Base-by-base conservation (phyloP, 2,797 vertebrate genomes). In the Poecilia wingei region DNA sequence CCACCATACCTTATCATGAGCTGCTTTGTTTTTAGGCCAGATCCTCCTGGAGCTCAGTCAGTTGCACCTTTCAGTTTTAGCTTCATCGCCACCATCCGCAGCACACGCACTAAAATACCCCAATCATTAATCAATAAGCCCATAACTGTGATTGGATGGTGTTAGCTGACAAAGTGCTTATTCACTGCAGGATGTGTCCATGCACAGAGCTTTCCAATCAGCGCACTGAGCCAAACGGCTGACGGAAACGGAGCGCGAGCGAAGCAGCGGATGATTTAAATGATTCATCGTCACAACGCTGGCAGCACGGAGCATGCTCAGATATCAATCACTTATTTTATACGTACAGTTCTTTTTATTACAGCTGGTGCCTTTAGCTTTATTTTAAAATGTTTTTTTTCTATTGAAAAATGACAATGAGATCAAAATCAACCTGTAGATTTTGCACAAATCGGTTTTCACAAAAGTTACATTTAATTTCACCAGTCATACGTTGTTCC, bases 81-180 rank as follows among this genome's bases (percentile, higher is more conserved):
- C 39, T 22, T 12, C 33, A 66, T 77, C 47, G 31, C 31, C 25
- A 25, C 33, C 64, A 12, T 68, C 36, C 13, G 64, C 33, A 68
- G 33, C 20, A 68, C 39, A 36, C 33, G 36, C 39, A 69, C 75
- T 74, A 83, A 86, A 80, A 74, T 64, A 61, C 59, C 79, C 53
- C 28, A 22, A 68, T 70, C 77, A 80, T 81, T 69, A 88, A 91
- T 93, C 91, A 89, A 84, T 91, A 83, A 82, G 75, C 85, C 85
- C 87, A 79, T 88, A 88, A 88, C 78, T 85, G 84, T 88, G 89
- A 91, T 91, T 89, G 87, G 89, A 82, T 82, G 82, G 85, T 80
- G 88, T 89, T 82, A 73, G 81, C 82, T 84, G 83, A 86, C 89
- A 86, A 87, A 88, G 78, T 86, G 87, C 87, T 91, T 86, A 82